These are phyloP conservation scores for Pseudolaguvia tuberculata DNA, from an alignment of 2,113 vertebrate genomes.

Conservation along the genomic window DNA sequence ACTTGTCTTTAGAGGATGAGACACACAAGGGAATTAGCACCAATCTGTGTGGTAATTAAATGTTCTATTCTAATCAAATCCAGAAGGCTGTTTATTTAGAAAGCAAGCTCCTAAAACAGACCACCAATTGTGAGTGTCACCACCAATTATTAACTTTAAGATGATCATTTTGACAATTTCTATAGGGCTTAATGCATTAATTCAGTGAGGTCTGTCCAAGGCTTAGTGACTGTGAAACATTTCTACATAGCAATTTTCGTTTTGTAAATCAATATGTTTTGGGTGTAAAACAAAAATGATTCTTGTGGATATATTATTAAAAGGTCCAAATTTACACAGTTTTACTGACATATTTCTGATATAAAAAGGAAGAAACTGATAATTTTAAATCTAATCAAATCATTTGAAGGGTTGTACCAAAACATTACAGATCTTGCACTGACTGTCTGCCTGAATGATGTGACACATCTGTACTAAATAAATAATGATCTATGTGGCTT, in stretches of 20 bases:
- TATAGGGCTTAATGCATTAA: conserved; percentile 32
- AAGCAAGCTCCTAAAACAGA: conserved; percentile 44
- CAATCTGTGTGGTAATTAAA: conserved; percentile 38
- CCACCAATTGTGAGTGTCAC: conserved; percentile 43
- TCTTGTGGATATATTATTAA: not conserved
- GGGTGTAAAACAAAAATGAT: not conserved
- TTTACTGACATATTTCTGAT: not conserved
- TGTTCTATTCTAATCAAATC: conserved; percentile 47
- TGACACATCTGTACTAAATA: not conserved
- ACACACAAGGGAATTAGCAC: conserved; percentile 34
- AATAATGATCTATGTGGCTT: not conserved
- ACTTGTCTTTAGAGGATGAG: conserved; percentile 31
- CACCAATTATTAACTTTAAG: conserved; percentile 34
- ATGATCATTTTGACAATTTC: conserved; percentile 14
- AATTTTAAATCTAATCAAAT: too few relatives aligned
- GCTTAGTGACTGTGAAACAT: not conserved
- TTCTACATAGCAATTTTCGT: not conserved
- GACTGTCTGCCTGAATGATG: not conserved
- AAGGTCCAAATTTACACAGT: not conserved
- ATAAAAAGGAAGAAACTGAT: not conserved
- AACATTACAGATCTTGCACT: not conserved
- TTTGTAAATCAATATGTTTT: not conserved
- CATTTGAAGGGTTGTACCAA: not conserved
- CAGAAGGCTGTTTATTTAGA: conserved; percentile 44
- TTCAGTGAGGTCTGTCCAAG: conserved; percentile 7